Conservation (phyloP, 2,113 vertebrate species). For the Dromas ardeola region DNA sequence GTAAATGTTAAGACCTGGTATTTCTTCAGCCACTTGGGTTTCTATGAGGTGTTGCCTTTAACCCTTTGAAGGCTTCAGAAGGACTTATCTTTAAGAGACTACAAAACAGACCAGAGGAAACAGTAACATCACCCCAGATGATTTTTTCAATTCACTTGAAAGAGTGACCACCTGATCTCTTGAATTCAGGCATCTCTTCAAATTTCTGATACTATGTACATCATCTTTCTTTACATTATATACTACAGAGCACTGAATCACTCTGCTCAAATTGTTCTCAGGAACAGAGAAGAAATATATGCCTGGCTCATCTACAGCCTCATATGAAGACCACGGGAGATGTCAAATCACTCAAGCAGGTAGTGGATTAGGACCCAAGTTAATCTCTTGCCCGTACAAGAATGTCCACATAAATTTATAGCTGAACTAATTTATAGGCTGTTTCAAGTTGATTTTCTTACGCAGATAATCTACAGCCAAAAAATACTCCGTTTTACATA, state of each 20-base stretch:
- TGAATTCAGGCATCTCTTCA: not conserved
- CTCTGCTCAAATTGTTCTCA: not conserved
- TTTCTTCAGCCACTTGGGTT: slow-evolving; percentile 28
- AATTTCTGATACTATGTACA: not conserved
- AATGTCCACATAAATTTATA: not conserved
- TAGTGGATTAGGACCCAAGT: not conserved
- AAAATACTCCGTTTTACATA: not conserved
- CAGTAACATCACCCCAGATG: not conserved
- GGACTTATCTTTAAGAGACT: not conserved
- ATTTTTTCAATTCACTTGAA: not conserved
- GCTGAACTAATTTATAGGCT: not conserved
- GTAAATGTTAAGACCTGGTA: slow-evolving; percentile 18
- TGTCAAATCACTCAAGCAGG: not conserved
- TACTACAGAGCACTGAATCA: not conserved
- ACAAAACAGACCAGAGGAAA: not conserved
- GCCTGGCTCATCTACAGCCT: not conserved
- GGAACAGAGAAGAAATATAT: not conserved
- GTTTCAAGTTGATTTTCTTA: not conserved
- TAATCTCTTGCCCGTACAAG: not conserved
- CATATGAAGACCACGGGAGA: not conserved
- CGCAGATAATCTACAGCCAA: not conserved
- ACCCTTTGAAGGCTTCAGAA: slow-evolving; percentile 5
- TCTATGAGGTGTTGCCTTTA: not conserved
- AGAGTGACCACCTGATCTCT: not conserved
- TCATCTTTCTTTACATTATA: not conserved